Evolutionary conservation across 30 jellyfish, hydroid and myxozoan genomes (phyloP), one percentile per base, ranked within the genome.

Genomic region (Chrysaora quinquecirrha): DNA sequence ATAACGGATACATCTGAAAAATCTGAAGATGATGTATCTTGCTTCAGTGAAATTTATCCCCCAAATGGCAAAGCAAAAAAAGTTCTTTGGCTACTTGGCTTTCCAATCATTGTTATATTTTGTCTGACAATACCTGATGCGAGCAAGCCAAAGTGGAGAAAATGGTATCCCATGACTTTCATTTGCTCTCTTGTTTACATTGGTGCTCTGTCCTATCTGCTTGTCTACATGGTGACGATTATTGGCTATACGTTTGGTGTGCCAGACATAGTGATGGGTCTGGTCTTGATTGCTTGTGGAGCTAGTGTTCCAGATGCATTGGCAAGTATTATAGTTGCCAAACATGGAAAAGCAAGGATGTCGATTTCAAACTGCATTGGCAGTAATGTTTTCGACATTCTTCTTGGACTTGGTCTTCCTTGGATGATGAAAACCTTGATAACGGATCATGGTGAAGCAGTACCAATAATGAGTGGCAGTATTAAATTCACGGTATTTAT

Each of bases 291-390:
- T 24, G 99, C 99, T 0, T 80, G 90, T 32, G 99, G 99, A 2
- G 89, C 98, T 16, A 94, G 99, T 58, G 93, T 94, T 50, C 99
- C 99, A 2, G 99, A 94, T 72, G 97, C 99, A 21, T 67, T 94
- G 46, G 87, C 99, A 0, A 94, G 99, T 48, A 88, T 94, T 64
- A 84, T 79, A 64, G 99, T 94, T n/a, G 99, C 97, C 23, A 78
- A 80, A 21, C 96, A 76, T 38, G 99, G 99, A 12, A 35, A 66
- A 58, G 99, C 97, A 25, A 89, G 87, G 48, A 94, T 94, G 99
- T 97, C 99, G 0, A 96, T 94, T 27, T 84, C 97, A 0, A 90
- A 94, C 76, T 89, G 98, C 73, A 73, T 94, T 27, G 99, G 99
- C 29, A 94, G 99, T 65, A 94, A 94, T 78, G 93, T 94, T 21